Evolutionary conservation across 2,888 invertebrate genomes (phyloP), one percentile per base, ranked within the genome.

Genomic region (Venusia cambrica): DNA sequence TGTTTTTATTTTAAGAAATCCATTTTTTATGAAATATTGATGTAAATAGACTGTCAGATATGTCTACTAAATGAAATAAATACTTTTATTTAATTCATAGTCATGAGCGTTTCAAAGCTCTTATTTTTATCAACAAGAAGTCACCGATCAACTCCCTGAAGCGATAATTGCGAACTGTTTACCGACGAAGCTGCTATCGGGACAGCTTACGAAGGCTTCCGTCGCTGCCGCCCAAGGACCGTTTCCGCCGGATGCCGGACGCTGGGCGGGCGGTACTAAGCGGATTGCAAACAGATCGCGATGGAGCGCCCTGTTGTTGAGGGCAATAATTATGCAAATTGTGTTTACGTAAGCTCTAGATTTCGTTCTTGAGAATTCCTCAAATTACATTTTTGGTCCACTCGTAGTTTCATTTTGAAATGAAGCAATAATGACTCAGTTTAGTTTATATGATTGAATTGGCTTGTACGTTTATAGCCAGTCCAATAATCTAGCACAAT

Each of bases 181-280:
- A 55, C 54, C 37, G 49, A 51, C 45, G 45, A 44, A 37, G 29
- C 34, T 42, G 48, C 48, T 66, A 71, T 69, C 68, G 57, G 62
- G 53, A 48, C 62, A 58, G 62, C 64, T 67, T 63, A 61, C 65
- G 57, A 66, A 56, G 53, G 64, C 53, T 72, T 73, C 74, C 73
- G 67, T 54, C 57, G 57, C 40, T 45, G 52, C 54, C 54, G 42
- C 57, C 60, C 57, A 57, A 70, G 69, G 62, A 63, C 62, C 59
- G 65, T 65, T 73, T 76, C 73, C 73, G 57, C 45, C 59, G 73
- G 72, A 73, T 54, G 45, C 62, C 62, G 64, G 69, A 64, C 55
- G 59, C 26, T 37, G 60, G 38, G 40, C 25, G 44, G 41, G 46
- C 42, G 39, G 39, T 16, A 45, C 54, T 65, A 59, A 62, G 61